phyloP scores from a whole-genome alignment of 2,113 vertebrate species.

The Labrus mixtus region DNA sequence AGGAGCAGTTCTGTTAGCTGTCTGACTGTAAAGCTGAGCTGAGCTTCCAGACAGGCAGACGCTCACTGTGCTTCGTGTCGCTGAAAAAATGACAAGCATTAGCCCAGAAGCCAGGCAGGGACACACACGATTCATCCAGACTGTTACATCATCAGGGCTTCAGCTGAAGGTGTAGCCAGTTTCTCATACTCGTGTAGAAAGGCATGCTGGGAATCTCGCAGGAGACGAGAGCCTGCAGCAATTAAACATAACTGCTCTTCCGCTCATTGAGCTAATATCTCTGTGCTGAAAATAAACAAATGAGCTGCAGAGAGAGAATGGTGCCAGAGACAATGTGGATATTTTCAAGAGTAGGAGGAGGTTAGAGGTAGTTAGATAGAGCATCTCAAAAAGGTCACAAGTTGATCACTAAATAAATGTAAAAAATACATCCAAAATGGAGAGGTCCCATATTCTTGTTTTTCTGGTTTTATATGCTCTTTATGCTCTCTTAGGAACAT shows the following conservation, averaged over 20 bases:
- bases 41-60: neutral
- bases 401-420: neutral
- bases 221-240: neutral
- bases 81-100: constrained; percentile 11
- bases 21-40: neutral
- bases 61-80: neutral
- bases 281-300: constrained; percentile 7
- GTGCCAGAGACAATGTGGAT: neutral
- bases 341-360: neutral
- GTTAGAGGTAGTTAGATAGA: neutral
- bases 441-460: too few relatives aligned
- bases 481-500: too few relatives aligned
- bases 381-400: neutral
- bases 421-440: neutral
- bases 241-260: neutral
- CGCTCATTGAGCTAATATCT: neutral
- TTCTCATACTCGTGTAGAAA: neutral
- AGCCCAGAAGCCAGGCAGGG: neutral
- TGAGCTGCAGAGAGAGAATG: neutral
- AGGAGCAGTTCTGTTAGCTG: neutral
- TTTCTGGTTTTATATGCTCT: too few relatives aligned
- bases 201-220: constrained; percentile 1
- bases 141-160: neutral
- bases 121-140: neutral
- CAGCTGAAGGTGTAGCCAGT: neutral